Conservation (phyloP, 1,140 invertebrate species). For the Akabosia matsudoensis region DNA sequence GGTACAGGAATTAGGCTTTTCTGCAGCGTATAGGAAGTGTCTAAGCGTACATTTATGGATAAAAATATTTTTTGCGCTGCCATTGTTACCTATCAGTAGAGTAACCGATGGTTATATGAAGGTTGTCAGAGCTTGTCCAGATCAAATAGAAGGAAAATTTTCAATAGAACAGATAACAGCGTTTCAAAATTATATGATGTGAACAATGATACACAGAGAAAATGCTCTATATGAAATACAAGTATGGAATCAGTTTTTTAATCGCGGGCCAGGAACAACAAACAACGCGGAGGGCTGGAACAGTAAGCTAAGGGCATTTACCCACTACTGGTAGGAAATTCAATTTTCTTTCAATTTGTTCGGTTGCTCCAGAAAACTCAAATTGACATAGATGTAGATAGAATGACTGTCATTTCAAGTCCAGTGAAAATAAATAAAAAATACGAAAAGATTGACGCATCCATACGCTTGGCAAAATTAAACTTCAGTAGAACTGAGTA, state of each 20-base stretch:
- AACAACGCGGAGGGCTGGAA: background rate
- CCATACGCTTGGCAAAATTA: background rate
- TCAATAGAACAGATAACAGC: background rate
- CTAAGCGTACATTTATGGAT: background rate
- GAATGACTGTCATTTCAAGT: background rate
- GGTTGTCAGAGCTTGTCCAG: background rate
- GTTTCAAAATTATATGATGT: background rate
- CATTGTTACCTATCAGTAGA: background rate
- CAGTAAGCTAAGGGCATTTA: background rate
- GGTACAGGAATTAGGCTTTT: background rate
- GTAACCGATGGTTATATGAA: background rate
- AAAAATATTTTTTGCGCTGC: background rate
- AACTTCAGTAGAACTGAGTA: background rate
- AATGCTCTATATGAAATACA: background rate
- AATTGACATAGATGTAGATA: background rate
- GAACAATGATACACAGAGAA: background rate
- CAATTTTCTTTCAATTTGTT: background rate
- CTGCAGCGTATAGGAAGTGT: background rate
- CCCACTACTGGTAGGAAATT: background rate
- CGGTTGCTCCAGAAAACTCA: background rate
- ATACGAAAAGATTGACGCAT: background rate
- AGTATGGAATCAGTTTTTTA: background rate
- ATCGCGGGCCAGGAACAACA: background rate
- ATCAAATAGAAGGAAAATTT: background rate
- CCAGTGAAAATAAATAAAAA: background rate